Percentiles rank a stretch among this genome's conserved stretches.
Evolutionary conservation across 2,888 invertebrate genomes (phyloP).

Genomic region (Drosophila differens): DNA sequence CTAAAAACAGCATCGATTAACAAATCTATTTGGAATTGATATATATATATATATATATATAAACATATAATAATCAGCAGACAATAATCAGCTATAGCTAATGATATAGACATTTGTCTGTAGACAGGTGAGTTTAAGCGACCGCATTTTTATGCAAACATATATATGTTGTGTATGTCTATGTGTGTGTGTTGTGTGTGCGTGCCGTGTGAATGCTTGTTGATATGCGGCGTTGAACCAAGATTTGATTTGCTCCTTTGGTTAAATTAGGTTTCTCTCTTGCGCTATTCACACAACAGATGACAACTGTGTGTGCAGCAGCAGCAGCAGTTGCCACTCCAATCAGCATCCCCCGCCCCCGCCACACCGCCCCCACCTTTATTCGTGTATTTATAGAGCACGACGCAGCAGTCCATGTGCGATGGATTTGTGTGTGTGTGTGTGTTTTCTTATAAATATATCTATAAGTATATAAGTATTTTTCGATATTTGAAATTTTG

Average conservation of each 20-base stretch:
- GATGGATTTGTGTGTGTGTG: conserved; percentile 45
- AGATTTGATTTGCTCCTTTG: conserved; percentile 39
- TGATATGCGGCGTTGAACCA: conserved; percentile 46
- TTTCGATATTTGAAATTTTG: conserved; percentile 31
- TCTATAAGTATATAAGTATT: conserved; percentile 8
- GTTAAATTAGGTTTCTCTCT: conserved; percentile 24
- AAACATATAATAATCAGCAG: conserved; percentile 1
- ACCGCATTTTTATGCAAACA: conserved; percentile 59
- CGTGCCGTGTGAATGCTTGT: conserved; percentile 54
- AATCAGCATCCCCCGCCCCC: conserved; percentile 4
- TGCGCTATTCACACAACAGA: conserved; percentile 18
- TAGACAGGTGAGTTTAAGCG: conserved; percentile 50
- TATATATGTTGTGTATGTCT: conserved; percentile 1
- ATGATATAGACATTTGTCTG: conserved; percentile 18
- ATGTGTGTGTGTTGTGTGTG: conserved; percentile 19
- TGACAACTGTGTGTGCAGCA: conserved; percentile 25
- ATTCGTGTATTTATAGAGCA: conserved; percentile 67
- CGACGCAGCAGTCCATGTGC: conserved; percentile 68
- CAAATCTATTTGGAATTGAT: conserved; percentile 36
- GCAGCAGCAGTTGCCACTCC: conserved; percentile 27
- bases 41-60: conserved; percentile 20
- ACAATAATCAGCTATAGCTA: conserved; percentile 16
- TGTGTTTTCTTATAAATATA: not conserved
- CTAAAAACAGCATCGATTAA: conserved; percentile 9
- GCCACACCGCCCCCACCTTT: conserved; percentile 9